These are phyloP conservation scores for Rhinolophus sinicus DNA, from an alignment of 2,113 vertebrate genomes.

Conservation along the genomic window DNA sequence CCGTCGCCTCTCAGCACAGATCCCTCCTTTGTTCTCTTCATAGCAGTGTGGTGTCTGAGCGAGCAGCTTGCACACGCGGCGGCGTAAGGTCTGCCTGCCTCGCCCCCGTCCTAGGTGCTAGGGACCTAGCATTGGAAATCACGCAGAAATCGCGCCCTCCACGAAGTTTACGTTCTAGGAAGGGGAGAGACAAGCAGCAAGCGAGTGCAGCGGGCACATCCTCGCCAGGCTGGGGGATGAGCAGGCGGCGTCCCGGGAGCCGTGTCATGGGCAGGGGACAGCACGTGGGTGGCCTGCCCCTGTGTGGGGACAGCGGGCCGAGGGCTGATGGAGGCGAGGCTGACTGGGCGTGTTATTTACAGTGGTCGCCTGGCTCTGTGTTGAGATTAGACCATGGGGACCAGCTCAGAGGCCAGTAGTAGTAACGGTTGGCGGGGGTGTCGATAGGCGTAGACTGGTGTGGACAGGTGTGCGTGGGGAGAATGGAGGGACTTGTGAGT, in stretches of 20 bases:
- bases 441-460: not conserved
- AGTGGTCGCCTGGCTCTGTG: not conserved
- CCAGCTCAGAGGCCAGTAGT: not conserved
- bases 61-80: fast-evolving
- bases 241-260: too few species aligned
- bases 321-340: not conserved
- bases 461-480: too few species aligned
- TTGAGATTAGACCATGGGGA: not conserved
- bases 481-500: not conserved
- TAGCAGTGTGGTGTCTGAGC: fast-evolving
- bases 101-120: not conserved
- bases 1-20: not conserved
- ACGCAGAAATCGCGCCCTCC: fast-evolving
- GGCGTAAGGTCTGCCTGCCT: too few species aligned
- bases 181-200: too few species aligned
- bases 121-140: fast-evolving
- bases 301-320: too few species aligned
- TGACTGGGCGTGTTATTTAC: not conserved
- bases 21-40: not conserved
- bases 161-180: fast-evolving
- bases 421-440: not conserved
- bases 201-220: too few species aligned
- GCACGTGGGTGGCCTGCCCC: not conserved
- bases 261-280: too few species aligned
- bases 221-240: too few species aligned